These are phyloP conservation scores for Podarcis siculus DNA, from an alignment of 2,797 vertebrate species.

Conservation along the genomic window DNA sequence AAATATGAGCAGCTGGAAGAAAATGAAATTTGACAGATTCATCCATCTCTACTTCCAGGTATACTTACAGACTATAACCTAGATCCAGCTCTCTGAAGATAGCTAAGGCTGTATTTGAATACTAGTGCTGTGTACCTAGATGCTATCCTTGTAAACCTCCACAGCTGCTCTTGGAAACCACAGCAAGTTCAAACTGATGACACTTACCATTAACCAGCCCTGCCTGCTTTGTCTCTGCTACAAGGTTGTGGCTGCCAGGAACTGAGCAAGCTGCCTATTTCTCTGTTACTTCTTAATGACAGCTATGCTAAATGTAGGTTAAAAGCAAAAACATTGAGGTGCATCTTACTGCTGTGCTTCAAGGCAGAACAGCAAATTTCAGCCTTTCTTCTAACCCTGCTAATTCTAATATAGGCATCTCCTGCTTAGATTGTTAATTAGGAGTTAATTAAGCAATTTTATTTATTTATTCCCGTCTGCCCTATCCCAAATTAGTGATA, in stretches of 20 bases:
- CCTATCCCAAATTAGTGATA: neutral
- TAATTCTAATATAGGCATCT: neutral
- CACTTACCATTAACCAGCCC: neutral
- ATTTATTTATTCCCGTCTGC: conserved; percentile 9
- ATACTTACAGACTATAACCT: neutral
- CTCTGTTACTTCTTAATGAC: neutral
- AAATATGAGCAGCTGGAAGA: no score
- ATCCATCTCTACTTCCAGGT: neutral
- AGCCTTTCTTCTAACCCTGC: neutral
- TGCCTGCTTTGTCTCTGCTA: neutral
- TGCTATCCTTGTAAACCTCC: neutral
- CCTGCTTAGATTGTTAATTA: conserved; percentile 9
- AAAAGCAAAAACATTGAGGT: conserved; percentile 7
- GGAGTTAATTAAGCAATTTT: conserved; percentile 5
- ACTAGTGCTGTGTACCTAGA: neutral
- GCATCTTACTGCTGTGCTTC: conserved; percentile 5
- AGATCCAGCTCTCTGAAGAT: neutral
- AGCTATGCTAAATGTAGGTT: neutral
- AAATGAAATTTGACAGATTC: no score
- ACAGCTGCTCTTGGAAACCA: neutral
- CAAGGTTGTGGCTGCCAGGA: neutral
- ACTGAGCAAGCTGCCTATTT: neutral
- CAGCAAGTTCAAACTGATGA: neutral
- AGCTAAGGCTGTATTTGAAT: neutral
- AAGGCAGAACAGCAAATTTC: neutral